A percentile compares a stretch with the other conserved stretches of the same genome.
Conservation (phyloP, 2,888 invertebrate genomes). For the Cerastis rubricosa region DNA sequence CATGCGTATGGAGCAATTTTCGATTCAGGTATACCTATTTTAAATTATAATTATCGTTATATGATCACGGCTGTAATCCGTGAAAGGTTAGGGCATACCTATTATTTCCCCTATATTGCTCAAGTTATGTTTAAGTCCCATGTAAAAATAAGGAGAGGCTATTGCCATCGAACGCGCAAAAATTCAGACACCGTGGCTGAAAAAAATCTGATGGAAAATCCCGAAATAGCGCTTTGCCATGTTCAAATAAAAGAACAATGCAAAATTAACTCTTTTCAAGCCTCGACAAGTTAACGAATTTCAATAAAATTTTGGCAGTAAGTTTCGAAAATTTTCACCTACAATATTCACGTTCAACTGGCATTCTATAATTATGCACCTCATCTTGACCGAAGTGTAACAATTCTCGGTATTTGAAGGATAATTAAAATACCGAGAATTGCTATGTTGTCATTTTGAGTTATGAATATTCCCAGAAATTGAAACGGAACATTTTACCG, state of each 20-base stretch:
- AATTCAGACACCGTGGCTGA: neutral
- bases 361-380: neutral
- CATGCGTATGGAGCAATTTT: conserved; percentile 93
- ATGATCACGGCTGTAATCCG: neutral
- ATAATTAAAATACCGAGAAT: neutral
- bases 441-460: neutral
- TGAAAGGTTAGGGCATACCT: too few relatives aligned
- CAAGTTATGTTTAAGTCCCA: neutral
- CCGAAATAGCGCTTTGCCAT: too few relatives aligned
- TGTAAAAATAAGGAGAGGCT: neutral
- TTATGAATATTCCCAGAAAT: neutral
- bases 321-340: neutral
- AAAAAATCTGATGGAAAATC: neutral
- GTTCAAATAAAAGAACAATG: too few relatives aligned
- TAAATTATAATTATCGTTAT: neutral
- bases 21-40: conserved; percentile 89
- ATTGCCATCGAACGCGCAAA: neutral
- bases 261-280: neutral
- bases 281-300: neutral
- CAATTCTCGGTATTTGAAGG: too few relatives aligned
- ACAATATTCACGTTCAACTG: neutral
- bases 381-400: neutral
- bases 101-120: neutral
- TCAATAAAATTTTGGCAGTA: neutral
- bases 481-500: too few relatives aligned